These are phyloP conservation scores for Mythimna vitellina DNA, from an alignment of 2,888 invertebrate genomes.

Conservation along the genomic window DNA sequence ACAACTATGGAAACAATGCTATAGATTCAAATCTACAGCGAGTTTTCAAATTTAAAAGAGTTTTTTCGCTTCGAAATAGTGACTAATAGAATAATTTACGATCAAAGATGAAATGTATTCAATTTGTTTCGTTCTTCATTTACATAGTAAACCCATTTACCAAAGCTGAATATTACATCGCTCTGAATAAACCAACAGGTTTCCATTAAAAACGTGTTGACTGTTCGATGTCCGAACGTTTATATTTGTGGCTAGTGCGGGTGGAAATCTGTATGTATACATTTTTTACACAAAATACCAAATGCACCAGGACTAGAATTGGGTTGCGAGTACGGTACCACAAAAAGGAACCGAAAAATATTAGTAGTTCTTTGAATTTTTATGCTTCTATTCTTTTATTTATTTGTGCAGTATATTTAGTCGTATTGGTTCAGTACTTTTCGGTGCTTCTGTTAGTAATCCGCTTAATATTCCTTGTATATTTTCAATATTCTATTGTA, in stretches of 20 bases:
- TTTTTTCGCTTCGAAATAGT: constrained; percentile 35
- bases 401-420: neutral
- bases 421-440: neutral
- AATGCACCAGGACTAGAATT: constrained; percentile 23
- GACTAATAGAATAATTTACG: constrained; percentile 51
- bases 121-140: constrained; percentile 61
- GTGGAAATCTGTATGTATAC: constrained; percentile 33
- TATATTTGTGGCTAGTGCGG: constrained; percentile 35
- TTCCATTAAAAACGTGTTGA: constrained; percentile 64
- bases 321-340: constrained; percentile 15
- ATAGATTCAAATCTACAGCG: constrained; percentile 3
- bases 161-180: constrained; percentile 60
- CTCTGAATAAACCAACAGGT: constrained; percentile 62
- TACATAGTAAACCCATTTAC: constrained; percentile 62
- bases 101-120: constrained; percentile 55
- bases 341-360: constrained; percentile 12
- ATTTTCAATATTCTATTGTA: constrained; percentile 37
- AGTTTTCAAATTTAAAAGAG: neutral
- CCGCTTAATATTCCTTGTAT: neutral
- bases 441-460: constrained; percentile 1
- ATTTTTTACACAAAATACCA: constrained; percentile 20
- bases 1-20: neutral
- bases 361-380: constrained; percentile 12
- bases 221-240: constrained; percentile 53
- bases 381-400: constrained; percentile 12